Conservation (phyloP, 2,888 invertebrate genomes). For the Rambutsinella grinnellia region DNA sequence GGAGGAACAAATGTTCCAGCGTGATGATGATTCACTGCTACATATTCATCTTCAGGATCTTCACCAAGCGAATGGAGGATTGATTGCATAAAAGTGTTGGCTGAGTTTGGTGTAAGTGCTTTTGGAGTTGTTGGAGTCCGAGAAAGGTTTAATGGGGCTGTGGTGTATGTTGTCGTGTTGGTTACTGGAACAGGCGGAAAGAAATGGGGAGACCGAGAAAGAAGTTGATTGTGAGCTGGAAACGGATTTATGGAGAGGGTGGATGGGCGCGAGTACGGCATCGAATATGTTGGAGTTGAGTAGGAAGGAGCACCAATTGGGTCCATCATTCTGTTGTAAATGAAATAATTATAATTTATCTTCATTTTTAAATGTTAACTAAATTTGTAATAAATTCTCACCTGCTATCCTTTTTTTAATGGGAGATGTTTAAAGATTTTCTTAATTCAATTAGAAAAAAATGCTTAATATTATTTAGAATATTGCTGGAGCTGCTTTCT, state of each 20-base stretch:
- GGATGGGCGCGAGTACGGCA: not conserved
- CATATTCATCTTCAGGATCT: constrained; percentile 17
- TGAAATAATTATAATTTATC: too few relatives aligned
- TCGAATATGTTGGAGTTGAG: too few relatives aligned
- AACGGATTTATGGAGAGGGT: not conserved
- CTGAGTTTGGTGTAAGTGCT: constrained; percentile 48
- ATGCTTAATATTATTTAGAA: too few relatives aligned
- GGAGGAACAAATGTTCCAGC: constrained; percentile 55
- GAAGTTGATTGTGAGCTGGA: too few relatives aligned
- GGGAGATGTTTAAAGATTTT: too few relatives aligned
- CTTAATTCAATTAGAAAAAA: too few relatives aligned
- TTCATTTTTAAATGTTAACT: too few relatives aligned
- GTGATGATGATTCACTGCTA: constrained; percentile 29
- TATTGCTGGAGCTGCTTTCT: too few relatives aligned
- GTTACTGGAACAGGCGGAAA: not conserved
- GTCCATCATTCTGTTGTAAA: too few relatives aligned
- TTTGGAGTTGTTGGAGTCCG: constrained; percentile 19
- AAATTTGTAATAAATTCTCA: too few relatives aligned
- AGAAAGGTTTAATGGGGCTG: not conserved
- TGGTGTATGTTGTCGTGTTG: not conserved
- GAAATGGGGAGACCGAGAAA: not conserved
- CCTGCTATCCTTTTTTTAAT: too few relatives aligned
- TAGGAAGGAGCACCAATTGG: too few relatives aligned
- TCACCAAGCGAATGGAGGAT: constrained; percentile 49
- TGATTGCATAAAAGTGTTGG: constrained; percentile 54